Conservation (phyloP, 1,140 invertebrate genomes). For the Nephila pilipes region DNA sequence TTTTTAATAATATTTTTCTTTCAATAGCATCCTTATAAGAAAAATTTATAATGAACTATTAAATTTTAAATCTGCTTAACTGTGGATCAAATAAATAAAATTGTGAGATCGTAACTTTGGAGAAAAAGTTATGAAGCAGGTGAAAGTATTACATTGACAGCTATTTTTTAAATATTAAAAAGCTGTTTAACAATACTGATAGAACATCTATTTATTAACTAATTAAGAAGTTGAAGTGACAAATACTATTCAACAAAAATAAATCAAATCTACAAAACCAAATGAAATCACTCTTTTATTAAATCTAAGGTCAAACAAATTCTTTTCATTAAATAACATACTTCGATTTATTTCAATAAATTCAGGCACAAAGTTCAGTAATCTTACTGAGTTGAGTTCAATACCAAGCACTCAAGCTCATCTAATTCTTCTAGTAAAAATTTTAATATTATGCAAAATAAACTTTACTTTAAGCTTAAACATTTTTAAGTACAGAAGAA, state of each 20-base stretch:
- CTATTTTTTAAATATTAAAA: too few species aligned
- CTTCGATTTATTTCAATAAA: background rate
- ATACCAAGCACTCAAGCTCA: background rate
- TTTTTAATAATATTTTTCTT: too few species aligned
- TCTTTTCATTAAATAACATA: background rate
- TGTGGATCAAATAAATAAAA: too few species aligned
- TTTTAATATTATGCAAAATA: slow-evolving; percentile 3
- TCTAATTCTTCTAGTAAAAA: background rate
- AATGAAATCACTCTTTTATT: slow-evolving; percentile 27
- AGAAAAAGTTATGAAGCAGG: too few species aligned
- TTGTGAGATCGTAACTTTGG: too few species aligned
- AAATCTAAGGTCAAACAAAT: background rate
- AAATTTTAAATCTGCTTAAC: too few species aligned
- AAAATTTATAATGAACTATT: too few species aligned
- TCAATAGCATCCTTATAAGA: too few species aligned
- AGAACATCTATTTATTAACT: too few species aligned
- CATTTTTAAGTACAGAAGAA: background rate
- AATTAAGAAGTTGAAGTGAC: too few species aligned
- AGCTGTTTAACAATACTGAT: too few species aligned
- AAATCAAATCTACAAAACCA: background rate
- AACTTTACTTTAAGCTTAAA: background rate
- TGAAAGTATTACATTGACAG: too few species aligned
- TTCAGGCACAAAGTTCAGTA: slow-evolving; percentile 31
- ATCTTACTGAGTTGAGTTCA: background rate
- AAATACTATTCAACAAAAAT: background rate